Conservation (phyloP, 2,113 vertebrate species). For the Anhinga anhinga region DNA sequence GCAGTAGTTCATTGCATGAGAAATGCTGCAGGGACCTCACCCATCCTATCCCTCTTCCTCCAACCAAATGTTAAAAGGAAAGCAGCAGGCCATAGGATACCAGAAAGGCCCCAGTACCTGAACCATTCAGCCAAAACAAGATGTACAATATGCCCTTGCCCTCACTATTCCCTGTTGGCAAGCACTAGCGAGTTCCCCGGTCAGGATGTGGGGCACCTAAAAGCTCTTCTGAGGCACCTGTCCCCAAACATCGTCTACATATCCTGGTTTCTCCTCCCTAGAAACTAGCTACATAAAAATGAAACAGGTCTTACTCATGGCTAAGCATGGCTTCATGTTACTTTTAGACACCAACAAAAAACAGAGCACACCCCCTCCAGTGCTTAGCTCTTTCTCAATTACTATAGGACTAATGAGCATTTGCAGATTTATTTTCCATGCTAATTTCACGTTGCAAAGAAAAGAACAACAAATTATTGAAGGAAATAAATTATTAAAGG, state of each 20-base stretch:
- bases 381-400: background rate
- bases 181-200: background rate
- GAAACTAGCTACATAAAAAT: background rate
- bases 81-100: background rate
- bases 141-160: background rate
- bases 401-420: background rate
- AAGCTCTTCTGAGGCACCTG: background rate
- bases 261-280: background rate
- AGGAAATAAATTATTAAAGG: background rate
- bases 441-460: background rate
- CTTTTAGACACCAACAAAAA: background rate
- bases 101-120: background rate
- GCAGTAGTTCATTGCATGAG: background rate
- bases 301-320: background rate
- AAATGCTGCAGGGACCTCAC: background rate
- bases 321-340: background rate
- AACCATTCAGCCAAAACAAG: background rate
- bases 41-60: background rate
- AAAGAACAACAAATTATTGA: background rate
- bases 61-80: background rate
- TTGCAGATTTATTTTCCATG: background rate
- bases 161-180: background rate
- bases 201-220: fast-evolving
- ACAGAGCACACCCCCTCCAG: background rate
- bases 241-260: background rate